phyloP scores from a whole-genome alignment of 2,113 vertebrate genomes.

The Strix aluco region DNA sequence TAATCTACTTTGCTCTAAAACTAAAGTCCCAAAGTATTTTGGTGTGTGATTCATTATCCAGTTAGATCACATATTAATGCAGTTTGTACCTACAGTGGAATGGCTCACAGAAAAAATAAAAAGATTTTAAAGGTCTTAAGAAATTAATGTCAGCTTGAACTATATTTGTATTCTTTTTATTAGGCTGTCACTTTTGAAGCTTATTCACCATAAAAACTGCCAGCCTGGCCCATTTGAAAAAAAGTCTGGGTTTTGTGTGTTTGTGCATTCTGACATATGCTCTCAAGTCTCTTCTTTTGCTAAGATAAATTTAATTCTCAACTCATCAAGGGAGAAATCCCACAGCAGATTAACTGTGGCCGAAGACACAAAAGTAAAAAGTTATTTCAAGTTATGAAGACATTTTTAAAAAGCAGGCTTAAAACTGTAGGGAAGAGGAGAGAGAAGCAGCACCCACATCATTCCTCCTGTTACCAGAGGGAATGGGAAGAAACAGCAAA shows the following conservation, averaged over 20 bases:
- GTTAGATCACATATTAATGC: neutral
- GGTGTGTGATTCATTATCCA: neutral
- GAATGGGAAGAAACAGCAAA: neutral
- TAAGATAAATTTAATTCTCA: neutral
- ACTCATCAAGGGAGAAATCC: neutral
- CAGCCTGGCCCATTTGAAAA: neutral
- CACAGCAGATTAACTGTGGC: neutral
- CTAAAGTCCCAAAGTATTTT: neutral
- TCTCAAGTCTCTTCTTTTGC: neutral
- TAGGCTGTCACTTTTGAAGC: neutral
- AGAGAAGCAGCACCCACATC: neutral
- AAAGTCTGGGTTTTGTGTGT: neutral
- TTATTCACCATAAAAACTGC: neutral
- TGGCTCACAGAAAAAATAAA: slow-evolving; percentile 17
- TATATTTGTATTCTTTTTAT: neutral
- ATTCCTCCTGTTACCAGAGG: neutral
- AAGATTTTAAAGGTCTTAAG: neutral
- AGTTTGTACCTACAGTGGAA: neutral
- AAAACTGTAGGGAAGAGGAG: neutral
- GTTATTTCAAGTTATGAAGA: slow-evolving; percentile 9
- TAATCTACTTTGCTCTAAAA: neutral
- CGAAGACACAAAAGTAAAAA: neutral
- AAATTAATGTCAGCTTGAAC: neutral
- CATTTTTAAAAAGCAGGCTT: neutral
- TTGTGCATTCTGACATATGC: neutral